Percentiles rank a stretch among this genome's conserved stretches.
These are phyloP conservation scores for Ophonus ardosiacus DNA, from an alignment of 2,888 invertebrate genomes.

Conservation along the genomic window DNA sequence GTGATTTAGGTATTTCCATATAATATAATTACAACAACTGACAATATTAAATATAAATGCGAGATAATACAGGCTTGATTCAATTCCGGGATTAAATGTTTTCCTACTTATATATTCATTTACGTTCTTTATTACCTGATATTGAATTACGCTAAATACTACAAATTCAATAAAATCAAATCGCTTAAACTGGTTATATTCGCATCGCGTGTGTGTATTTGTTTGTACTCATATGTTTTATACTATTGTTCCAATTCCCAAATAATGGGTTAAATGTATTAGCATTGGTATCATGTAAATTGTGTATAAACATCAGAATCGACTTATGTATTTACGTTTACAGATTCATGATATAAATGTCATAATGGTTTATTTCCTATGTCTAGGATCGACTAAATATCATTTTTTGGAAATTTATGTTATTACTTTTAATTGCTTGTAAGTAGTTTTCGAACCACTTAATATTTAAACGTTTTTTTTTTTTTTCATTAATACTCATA, in stretches of 20 bases:
- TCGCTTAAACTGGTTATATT: constrained; percentile 41
- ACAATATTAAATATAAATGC: constrained; percentile 53
- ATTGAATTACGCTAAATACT: constrained; percentile 13
- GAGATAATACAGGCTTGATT: constrained; percentile 33
- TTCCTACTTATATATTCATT: constrained; percentile 46
- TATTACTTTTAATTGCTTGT: too few relatives aligned
- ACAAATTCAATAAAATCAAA: constrained; percentile 1
- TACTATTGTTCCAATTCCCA: neutral
- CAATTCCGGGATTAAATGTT: constrained; percentile 38
- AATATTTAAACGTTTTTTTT: too few relatives aligned
- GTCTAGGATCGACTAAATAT: too few relatives aligned
- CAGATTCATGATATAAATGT: neutral
- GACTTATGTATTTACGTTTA: neutral
- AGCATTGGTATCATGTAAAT: too few relatives aligned
- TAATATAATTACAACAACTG: constrained; percentile 45
- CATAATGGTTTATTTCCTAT: too few relatives aligned
- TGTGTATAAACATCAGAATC: neutral
- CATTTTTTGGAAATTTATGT: too few relatives aligned
- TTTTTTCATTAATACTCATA: too few relatives aligned
- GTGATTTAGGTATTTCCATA: constrained; percentile 24
- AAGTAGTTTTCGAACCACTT: too few relatives aligned
- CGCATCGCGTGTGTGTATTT: neutral
- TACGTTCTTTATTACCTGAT: constrained; percentile 48
- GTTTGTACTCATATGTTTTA: neutral
- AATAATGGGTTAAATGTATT: neutral